These are phyloP conservation scores for Dasypolia templi DNA, from an alignment of 2,888 invertebrate species.

Conservation along the genomic window DNA sequence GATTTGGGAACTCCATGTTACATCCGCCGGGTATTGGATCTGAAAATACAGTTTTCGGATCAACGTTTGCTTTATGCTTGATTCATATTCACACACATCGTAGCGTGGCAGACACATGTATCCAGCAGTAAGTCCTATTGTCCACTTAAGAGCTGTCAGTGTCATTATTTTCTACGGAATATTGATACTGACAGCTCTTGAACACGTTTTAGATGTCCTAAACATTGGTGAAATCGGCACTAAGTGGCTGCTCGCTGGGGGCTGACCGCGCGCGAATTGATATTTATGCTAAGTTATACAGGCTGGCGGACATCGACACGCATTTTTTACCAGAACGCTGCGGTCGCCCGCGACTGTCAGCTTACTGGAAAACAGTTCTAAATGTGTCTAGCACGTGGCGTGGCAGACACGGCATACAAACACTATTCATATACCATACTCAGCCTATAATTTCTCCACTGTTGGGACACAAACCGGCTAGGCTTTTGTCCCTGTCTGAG, in stretches of 20 bases:
- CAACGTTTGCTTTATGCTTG: neutral
- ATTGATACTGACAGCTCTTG: too few relatives aligned
- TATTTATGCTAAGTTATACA: neutral
- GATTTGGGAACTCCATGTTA: constrained; percentile 91
- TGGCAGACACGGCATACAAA: too few relatives aligned
- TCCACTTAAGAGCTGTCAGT: too few relatives aligned
- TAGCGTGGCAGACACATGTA: neutral
- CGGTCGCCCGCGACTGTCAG: neutral
- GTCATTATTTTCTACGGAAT: too few relatives aligned
- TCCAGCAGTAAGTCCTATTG: too few relatives aligned
- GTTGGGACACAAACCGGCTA: too few relatives aligned
- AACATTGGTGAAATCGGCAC: too few relatives aligned
- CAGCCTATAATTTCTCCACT: too few relatives aligned
- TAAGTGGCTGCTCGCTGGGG: neutral
- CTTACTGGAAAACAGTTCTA: neutral
- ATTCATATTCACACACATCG: neutral
- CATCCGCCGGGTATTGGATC: constrained; percentile 95
- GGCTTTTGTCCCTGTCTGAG: too few relatives aligned
- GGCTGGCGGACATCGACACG: neutral
- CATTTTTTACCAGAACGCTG: too few relatives aligned
- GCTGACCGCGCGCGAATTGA: neutral
- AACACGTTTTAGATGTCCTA: too few relatives aligned
- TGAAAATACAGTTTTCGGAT: constrained; percentile 77
- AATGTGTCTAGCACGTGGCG: neutral
- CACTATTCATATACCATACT: too few relatives aligned